Percentiles rank a stretch among this genome's conserved stretches.
These are phyloP conservation scores for Amorpha juglandis DNA, from an alignment of 2,888 invertebrate species.

Conservation along the genomic window DNA sequence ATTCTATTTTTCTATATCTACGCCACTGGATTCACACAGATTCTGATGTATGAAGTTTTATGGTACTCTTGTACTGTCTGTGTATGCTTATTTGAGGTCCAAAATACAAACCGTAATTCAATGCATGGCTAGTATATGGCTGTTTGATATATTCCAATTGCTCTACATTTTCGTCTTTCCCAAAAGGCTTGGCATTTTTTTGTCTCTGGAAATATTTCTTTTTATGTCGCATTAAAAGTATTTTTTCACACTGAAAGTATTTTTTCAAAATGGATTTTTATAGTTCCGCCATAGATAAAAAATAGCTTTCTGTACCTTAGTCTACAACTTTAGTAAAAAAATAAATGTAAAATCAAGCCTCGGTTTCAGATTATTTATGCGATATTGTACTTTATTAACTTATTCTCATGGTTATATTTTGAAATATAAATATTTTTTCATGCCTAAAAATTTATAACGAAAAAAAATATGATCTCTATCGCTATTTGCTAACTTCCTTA, in stretches of 20 bases:
- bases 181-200: neutral
- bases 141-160: neutral
- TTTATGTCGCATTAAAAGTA: no score
- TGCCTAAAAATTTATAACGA: neutral
- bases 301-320: no score
- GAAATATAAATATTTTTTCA: neutral
- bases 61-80: neutral
- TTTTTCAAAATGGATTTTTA: no score
- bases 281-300: no score
- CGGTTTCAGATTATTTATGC: neutral
- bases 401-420: neutral
- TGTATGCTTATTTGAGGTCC: constrained; percentile 23
- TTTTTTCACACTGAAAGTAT: no score
- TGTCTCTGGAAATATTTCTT: no score
- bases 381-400: neutral
- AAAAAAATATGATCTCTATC: neutral
- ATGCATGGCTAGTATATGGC: neutral
- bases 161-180: neutral
- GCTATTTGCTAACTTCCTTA: no score
- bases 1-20: neutral
- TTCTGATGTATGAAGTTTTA: neutral
- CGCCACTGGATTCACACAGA: neutral
- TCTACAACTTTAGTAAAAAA: no score
- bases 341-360: no score
- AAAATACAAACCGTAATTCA: neutral